Percentiles rank a stretch among this genome's conserved stretches.
Conservation (phyloP, 2,797 vertebrate species). For the Hemibagrus guttatus region DNA sequence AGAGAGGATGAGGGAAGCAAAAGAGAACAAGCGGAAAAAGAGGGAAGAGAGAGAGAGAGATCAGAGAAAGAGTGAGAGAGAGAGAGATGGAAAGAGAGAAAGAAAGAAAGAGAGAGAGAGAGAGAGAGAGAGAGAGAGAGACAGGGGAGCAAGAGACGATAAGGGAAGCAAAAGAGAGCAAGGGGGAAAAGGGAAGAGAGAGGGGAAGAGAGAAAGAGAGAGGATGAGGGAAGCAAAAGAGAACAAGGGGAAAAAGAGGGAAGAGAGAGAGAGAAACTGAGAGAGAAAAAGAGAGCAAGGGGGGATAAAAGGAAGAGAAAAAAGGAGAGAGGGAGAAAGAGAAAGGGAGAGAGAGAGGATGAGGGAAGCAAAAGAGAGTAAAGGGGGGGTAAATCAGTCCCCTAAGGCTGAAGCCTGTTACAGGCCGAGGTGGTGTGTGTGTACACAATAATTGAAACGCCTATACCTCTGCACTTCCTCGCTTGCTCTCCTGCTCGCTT, state of each 20-base stretch:
- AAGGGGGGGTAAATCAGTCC: conserved; percentile 51
- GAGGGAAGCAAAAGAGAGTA: conserved; percentile 67
- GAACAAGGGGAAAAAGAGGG: background rate
- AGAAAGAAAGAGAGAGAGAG: background rate
- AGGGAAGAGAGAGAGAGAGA: conserved; percentile 55
- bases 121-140: background rate
- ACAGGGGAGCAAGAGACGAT: background rate
- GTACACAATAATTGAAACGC: conserved; percentile 77
- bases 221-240: background rate
- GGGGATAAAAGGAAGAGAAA: background rate
- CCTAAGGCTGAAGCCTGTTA: conserved; percentile 69
- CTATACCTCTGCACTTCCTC: conserved; percentile 56
- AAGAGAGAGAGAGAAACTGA: conserved; percentile 29
- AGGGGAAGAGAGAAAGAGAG: background rate
- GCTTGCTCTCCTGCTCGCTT: conserved; percentile 6
- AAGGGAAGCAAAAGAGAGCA: background rate
- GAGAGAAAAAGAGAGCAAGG: conserved; percentile 66
- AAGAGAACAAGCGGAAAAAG: no score
- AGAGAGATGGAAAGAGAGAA: background rate
- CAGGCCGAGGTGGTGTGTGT: conserved; percentile 75
- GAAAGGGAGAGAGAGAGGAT: conserved; percentile 50
- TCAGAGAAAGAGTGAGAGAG: background rate
- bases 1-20: background rate
- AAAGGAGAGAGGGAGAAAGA: background rate
- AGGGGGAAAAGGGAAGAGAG: background rate